Conservation (phyloP, 2,888 invertebrate species). For the Trachelus tabidus region DNA sequence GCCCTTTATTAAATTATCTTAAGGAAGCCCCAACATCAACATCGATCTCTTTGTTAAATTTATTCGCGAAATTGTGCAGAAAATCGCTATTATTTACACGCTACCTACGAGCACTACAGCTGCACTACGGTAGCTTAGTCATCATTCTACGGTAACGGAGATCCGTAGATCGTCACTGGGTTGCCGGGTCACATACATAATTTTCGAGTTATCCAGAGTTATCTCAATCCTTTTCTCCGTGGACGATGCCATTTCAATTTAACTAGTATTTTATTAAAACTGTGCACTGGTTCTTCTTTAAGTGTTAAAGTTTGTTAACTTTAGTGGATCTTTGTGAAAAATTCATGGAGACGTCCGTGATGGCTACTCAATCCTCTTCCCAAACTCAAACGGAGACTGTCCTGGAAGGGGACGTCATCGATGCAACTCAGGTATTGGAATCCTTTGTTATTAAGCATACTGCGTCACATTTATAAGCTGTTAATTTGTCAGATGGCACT, state of each 20-base stretch:
- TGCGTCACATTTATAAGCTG: background rate
- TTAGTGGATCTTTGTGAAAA: background rate
- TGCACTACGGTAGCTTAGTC: background rate
- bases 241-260: background rate
- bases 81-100: constrained; percentile 25
- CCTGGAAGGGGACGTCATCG: constrained; percentile 50
- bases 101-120: constrained; percentile 15
- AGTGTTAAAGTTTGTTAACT: background rate
- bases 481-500: background rate
- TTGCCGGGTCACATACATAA: background rate
- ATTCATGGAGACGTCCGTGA: constrained; percentile 47
- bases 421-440: constrained; percentile 52
- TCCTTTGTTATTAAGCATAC: background rate
- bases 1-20: constrained; percentile 27
- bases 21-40: constrained; percentile 20
- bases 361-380: constrained; percentile 52
- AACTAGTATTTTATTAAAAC: background rate
- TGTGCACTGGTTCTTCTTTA: background rate
- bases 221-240: background rate
- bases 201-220: background rate
- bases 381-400: constrained; percentile 60
- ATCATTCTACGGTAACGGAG: background rate
- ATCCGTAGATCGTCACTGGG: background rate
- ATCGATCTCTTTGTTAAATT: constrained; percentile 23
- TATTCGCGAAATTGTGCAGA: constrained; percentile 12